Conservation (phyloP, 2,113 vertebrate species). For the Dipodomys stephensi region DNA sequence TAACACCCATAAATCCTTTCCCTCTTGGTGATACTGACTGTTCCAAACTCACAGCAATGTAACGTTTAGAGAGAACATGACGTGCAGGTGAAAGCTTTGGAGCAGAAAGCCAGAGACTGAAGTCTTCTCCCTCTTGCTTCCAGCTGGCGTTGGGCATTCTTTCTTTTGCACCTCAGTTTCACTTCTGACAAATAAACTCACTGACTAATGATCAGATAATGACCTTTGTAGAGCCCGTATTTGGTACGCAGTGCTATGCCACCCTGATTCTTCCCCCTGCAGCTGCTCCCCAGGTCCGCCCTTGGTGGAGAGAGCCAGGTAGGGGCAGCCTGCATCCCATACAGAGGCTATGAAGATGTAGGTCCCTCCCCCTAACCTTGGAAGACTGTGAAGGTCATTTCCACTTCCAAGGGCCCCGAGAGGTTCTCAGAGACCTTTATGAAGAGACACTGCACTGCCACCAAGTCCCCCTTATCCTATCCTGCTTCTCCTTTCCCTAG, state of each 20-base stretch:
- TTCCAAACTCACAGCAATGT: background rate
- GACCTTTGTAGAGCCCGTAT: background rate
- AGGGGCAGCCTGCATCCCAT: background rate
- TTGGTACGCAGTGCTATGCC: background rate
- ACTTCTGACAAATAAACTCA: background rate
- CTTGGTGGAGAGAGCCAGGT: background rate
- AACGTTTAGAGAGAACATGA: background rate
- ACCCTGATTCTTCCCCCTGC: background rate
- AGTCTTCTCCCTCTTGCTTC: background rate
- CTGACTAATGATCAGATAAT: background rate
- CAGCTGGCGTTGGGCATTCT: no score
- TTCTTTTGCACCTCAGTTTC: constrained; percentile 5
- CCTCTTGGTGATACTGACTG: background rate
- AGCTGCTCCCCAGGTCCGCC: background rate
- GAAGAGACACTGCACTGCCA: background rate
- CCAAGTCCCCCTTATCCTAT: background rate
- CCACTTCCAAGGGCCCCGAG: accelerated
- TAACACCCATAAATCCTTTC: background rate
- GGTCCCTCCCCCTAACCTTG: background rate
- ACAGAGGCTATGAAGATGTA: background rate
- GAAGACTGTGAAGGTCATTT: background rate
- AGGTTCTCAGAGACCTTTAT: background rate
- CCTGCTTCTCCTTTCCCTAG: background rate
- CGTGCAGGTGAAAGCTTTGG: background rate
- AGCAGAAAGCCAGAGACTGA: background rate